phyloP scores from a whole-genome alignment of 2,113 vertebrate species.

The Stegostoma tigrinum region DNA sequence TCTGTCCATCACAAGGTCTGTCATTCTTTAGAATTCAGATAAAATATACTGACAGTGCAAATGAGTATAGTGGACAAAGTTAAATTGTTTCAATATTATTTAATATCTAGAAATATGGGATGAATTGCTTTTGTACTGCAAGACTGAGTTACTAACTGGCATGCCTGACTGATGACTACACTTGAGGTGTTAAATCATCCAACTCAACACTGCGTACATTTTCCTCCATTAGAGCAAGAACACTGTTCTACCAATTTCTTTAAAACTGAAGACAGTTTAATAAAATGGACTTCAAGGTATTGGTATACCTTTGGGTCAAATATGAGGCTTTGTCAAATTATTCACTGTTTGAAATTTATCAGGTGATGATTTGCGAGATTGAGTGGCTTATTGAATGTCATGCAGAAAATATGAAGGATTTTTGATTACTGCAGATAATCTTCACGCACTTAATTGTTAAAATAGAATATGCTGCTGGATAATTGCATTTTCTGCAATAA shows the following conservation, averaged over 20 bases:
- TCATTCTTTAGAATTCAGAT: background rate
- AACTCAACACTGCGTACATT: background rate
- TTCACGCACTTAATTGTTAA: background rate
- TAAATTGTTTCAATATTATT: background rate
- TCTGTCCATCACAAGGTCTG: background rate
- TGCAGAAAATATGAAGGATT: background rate
- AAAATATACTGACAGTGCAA: background rate
- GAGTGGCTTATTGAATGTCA: background rate
- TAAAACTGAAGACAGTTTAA: background rate
- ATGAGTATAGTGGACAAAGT: background rate
- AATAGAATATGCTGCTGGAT: background rate
- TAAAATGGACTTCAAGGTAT: background rate
- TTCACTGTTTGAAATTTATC: background rate
- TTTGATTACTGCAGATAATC: background rate
- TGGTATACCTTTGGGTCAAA: background rate
- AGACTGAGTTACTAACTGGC: background rate
- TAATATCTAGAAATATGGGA: background rate
- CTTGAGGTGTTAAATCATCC: background rate
- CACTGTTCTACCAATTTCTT: background rate
- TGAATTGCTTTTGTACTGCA: conserved; percentile 5
- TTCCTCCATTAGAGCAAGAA: background rate
- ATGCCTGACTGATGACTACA: background rate
- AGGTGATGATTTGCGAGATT: background rate
- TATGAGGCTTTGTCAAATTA: background rate
- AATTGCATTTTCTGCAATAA: background rate